A percentile compares a stretch with the other conserved stretches of the same genome.
Evolutionary conservation across 2,888 invertebrate genomes (phyloP).

Genomic region (Caenorhabditis sp.): DNA sequence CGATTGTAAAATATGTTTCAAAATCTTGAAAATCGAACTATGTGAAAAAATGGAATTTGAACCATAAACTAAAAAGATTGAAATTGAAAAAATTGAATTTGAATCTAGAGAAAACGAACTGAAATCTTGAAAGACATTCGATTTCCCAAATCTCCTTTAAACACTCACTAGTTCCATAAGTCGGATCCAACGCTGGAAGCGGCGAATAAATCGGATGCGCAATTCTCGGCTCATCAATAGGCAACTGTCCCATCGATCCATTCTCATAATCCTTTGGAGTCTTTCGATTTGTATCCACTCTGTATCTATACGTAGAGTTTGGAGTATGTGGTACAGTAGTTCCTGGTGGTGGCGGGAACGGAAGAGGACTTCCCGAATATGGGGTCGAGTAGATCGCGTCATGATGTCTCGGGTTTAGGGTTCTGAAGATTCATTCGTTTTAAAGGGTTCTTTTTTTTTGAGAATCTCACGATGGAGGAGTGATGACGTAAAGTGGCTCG

Average conservation of each 20-base stretch:
- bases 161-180: conserved; percentile 69
- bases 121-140: neutral
- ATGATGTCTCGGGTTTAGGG: conserved; percentile 56
- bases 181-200: conserved; percentile 52
- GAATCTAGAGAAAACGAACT: too few species aligned
- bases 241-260: conserved; percentile 62
- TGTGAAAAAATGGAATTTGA: too few species aligned
- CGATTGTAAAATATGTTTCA: too few species aligned
- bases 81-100: too few species aligned
- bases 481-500: conserved; percentile 82
- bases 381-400: conserved; percentile 79
- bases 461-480: conserved; percentile 72
- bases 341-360: conserved; percentile 74
- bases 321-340: conserved; percentile 71
- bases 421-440: conserved; percentile 26
- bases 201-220: conserved; percentile 56
- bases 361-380: conserved; percentile 78
- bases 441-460: neutral
- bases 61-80: too few species aligned
- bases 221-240: conserved; percentile 62
- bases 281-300: conserved; percentile 54
- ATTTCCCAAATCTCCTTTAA: neutral
- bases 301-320: conserved; percentile 60
- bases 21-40: too few species aligned
- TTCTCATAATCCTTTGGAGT: conserved; percentile 42